phyloP scores from a whole-genome alignment of 2,113 vertebrate genomes.

The Sinosuthora webbiana region DNA sequence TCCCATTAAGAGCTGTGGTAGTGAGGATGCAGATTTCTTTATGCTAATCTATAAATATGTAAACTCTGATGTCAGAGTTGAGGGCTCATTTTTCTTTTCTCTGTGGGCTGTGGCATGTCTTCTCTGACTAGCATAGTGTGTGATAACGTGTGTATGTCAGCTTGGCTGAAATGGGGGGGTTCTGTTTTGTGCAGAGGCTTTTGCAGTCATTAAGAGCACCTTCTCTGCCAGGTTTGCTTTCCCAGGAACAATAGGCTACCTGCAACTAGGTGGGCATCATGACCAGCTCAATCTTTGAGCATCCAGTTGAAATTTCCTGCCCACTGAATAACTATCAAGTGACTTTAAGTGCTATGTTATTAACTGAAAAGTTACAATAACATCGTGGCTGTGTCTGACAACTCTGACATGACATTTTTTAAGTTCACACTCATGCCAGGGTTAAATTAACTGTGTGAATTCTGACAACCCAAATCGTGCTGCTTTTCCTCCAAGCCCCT shows the following conservation, averaged over 20 bases:
- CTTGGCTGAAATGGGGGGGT: background rate
- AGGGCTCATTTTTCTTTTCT: background rate
- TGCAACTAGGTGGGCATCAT: no score
- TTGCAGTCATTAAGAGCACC: fast-evolving
- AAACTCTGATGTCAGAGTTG: background rate
- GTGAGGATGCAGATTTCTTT: background rate
- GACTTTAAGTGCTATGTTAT: background rate
- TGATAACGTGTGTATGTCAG: background rate
- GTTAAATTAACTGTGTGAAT: background rate
- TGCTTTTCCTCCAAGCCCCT: background rate
- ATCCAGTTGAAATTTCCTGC: background rate
- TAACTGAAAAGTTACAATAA: background rate
- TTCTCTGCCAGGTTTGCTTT: background rate
- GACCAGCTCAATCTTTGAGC: background rate
- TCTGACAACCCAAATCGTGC: background rate
- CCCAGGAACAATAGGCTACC: background rate
- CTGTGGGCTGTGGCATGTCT: background rate
- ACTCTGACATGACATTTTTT: background rate
- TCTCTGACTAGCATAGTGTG: no score
- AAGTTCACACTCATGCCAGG: background rate
- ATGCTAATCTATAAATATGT: background rate
- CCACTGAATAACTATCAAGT: background rate
- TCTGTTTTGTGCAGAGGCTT: background rate
- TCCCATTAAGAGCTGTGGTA: background rate
- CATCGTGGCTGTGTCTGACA: background rate